Conservation (phyloP, 2,888 invertebrate species). For the Cryptophagus acutangulus region DNA sequence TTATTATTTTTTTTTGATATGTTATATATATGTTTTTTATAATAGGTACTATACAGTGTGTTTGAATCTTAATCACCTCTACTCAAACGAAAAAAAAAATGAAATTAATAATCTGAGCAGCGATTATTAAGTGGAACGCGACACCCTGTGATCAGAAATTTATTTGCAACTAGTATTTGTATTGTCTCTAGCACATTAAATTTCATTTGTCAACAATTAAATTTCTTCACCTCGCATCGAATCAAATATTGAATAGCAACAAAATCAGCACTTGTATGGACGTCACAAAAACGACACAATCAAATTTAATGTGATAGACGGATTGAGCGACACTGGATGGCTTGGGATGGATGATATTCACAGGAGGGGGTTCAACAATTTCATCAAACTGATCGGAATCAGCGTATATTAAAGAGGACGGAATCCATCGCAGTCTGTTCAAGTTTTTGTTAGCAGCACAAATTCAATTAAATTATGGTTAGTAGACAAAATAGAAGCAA, state of each 20-base stretch:
- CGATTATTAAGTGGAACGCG: too few relatives aligned
- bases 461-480: neutral
- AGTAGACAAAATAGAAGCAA: constrained; percentile 29
- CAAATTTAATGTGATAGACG: constrained; percentile 27
- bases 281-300: constrained; percentile 24
- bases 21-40: constrained; percentile 18
- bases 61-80: too few relatives aligned
- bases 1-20: constrained; percentile 23
- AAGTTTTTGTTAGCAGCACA: too few relatives aligned
- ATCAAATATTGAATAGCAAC: constrained; percentile 11
- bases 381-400: constrained; percentile 61
- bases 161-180: too few relatives aligned
- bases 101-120: too few relatives aligned
- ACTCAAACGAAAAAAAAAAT: too few relatives aligned
- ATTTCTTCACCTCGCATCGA: neutral
- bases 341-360: constrained; percentile 65
- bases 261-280: constrained; percentile 22
- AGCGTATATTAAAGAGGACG: constrained; percentile 60
- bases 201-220: constrained; percentile 18
- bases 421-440: constrained; percentile 56
- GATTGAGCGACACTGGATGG: constrained; percentile 47
- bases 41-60: too few relatives aligned
- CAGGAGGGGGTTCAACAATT: constrained; percentile 62
- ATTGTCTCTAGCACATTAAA: constrained; percentile 32
- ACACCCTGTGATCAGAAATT: too few relatives aligned